Percentiles rank a stretch among this genome's conserved stretches.
phyloP scores from a whole-genome alignment of 2,888 invertebrate genomes.

The Ariolimax columbianus region DNA sequence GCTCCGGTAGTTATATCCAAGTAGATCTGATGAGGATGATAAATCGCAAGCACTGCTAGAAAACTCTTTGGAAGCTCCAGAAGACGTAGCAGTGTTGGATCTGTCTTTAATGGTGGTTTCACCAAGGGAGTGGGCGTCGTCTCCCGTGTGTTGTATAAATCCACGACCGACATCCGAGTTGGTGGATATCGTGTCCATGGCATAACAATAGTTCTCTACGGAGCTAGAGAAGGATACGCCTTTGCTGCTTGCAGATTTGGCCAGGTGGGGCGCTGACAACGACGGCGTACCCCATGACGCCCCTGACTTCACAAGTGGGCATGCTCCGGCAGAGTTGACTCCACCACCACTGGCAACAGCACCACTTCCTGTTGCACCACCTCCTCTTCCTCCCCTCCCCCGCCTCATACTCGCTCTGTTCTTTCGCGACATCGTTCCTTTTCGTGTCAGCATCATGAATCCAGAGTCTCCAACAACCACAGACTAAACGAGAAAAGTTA shows the following conservation, averaged over 20 bases:
- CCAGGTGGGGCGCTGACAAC: not conserved
- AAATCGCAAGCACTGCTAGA: not conserved
- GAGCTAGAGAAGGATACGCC: constrained; percentile 33
- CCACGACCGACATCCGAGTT: not conserved
- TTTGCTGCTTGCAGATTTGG: constrained; percentile 9
- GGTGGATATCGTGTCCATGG: constrained; percentile 16
- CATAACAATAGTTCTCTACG: constrained; percentile 32
- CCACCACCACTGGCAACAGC: not conserved
- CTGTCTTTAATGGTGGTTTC: not conserved
- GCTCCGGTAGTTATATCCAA: constrained; percentile 39
- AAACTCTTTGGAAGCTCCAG: not conserved
- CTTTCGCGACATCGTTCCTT: constrained; percentile 56
- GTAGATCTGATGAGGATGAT: not conserved
- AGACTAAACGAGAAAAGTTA: not conserved
- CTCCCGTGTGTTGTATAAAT: not conserved
- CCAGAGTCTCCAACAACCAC: not conserved
- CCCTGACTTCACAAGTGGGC: not conserved
- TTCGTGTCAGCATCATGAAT: constrained; percentile 52
- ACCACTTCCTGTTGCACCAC: constrained; percentile 1
- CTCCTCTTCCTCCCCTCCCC: constrained; percentile 28
- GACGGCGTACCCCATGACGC: not conserved
- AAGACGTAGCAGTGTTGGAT: not conserved
- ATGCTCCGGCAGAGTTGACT: not conserved
- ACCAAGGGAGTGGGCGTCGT: not conserved
- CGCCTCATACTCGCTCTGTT: constrained; percentile 56